A percentile compares a stretch with the other conserved stretches of the same genome.
phyloP scores from a whole-genome alignment of 64 coral and sea anemone genomes.

The Acropora tenuis region DNA sequence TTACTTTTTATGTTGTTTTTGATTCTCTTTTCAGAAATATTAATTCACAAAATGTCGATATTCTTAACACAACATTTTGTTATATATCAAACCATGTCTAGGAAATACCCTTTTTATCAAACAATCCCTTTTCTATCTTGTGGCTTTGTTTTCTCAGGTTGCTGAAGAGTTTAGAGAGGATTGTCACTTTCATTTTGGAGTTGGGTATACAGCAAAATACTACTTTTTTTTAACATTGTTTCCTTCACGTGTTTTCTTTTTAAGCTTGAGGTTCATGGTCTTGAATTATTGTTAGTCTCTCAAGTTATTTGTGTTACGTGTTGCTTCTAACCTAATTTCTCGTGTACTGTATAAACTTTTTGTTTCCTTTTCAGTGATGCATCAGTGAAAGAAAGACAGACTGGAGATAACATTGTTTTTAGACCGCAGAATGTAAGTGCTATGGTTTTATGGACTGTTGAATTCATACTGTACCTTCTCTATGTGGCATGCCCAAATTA shows the following conservation, averaged over 20 bases:
- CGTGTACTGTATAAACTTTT: too few species aligned
- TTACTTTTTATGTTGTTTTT: not conserved
- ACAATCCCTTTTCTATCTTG: too few species aligned
- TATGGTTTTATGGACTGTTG: too few species aligned
- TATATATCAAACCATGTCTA: too few species aligned
- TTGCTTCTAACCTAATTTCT: not conserved
- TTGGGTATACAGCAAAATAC: slow-evolving; percentile 74
- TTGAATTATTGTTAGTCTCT: not conserved
- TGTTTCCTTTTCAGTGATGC: slow-evolving; percentile 76
- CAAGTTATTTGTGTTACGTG: not conserved
- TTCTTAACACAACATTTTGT: too few species aligned
- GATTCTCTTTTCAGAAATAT: not conserved
- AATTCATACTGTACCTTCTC: too few species aligned
- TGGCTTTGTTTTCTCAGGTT: slow-evolving; percentile 29
- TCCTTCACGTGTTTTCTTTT: not conserved
- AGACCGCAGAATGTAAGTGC: slow-evolving; percentile 89
- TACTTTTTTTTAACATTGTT: not conserved
- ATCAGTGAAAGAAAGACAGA: slow-evolving; percentile 88
- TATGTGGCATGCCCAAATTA: too few species aligned
- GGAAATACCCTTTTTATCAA: too few species aligned
- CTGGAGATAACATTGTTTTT: slow-evolving; percentile 92
- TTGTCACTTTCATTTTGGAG: slow-evolving; percentile 94
- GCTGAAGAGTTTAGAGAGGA: slow-evolving; percentile 96
- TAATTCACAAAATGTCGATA: not conserved
- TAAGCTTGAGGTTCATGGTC: too few species aligned